A percentile compares a stretch with the other conserved stretches of the same genome.
phyloP scores from a whole-genome alignment of 2,797 vertebrate species.

The Sebastiscus tertius region DNA sequence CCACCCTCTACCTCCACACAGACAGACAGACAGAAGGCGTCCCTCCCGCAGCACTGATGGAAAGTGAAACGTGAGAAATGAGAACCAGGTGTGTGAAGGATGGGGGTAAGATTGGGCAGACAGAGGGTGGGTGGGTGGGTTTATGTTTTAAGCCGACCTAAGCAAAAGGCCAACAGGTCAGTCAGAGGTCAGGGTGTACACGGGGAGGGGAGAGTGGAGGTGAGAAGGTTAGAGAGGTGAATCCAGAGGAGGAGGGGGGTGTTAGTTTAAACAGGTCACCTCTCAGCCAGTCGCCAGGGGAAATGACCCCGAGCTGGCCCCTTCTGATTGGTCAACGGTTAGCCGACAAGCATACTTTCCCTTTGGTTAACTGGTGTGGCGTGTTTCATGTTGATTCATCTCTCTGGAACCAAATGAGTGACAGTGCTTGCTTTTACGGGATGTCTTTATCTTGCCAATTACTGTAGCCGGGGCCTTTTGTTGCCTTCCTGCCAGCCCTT shows the following conservation, averaged over 20 bases:
- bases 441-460: slow-evolving; percentile 80
- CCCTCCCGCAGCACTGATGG: slow-evolving; percentile 42
- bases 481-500: slow-evolving; percentile 71
- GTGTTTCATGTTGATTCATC: slow-evolving; percentile 71
- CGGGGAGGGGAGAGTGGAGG: slow-evolving; percentile 55
- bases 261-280: slow-evolving; percentile 79
- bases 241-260: slow-evolving; percentile 30
- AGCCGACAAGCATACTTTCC: slow-evolving; percentile 59
- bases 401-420: slow-evolving; percentile 67
- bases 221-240: slow-evolving; percentile 69
- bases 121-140: neutral
- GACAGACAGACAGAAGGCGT: slow-evolving; percentile 37
- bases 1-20: slow-evolving; percentile 4
- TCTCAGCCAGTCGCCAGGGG: slow-evolving; percentile 69
- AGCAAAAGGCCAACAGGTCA: slow-evolving; percentile 70
- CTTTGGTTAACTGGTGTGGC: slow-evolving; percentile 64
- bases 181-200: slow-evolving; percentile 53
- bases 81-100: slow-evolving; percentile 77
- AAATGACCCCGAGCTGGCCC: slow-evolving; percentile 53
- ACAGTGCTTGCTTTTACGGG: slow-evolving; percentile 67
- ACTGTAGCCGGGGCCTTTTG: slow-evolving; percentile 73
- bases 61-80: slow-evolving; percentile 82
- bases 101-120: slow-evolving; percentile 49
- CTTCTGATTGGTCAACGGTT: slow-evolving; percentile 62
- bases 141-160: slow-evolving; percentile 57